A percentile compares a stretch with the other conserved stretches of the same genome.
Evolutionary conservation across 2,888 invertebrate genomes (phyloP).

Genomic region (Catocala fraxini): DNA sequence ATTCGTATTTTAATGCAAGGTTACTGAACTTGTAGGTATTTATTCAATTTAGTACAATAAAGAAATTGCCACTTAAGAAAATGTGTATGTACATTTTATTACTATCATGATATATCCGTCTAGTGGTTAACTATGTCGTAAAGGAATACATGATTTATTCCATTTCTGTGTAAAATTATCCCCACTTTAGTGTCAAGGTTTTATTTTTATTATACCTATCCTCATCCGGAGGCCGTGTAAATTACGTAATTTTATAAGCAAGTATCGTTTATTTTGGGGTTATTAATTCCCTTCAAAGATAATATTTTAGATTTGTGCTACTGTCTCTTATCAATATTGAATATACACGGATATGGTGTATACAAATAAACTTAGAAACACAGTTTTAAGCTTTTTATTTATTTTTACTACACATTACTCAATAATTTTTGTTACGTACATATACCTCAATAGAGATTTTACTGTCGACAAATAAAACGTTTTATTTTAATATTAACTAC

Average conservation of each 20-base stretch:
- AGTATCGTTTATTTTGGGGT: constrained; percentile 1
- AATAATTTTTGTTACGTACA: too few species aligned
- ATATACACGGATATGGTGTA: too few species aligned
- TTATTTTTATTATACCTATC: constrained; percentile 12
- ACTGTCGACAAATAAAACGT: too few species aligned
- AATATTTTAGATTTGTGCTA: constrained; percentile 1
- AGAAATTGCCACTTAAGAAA: constrained; percentile 11
- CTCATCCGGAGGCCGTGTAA: constrained; percentile 1
- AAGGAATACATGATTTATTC: constrained; percentile 26
- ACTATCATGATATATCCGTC: constrained; percentile 14
- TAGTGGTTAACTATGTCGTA: constrained; percentile 13
- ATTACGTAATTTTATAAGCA: background rate
- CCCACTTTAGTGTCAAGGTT: constrained; percentile 20
- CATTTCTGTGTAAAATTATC: constrained; percentile 23
- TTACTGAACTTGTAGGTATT: constrained; percentile 17
- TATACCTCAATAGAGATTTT: too few species aligned
- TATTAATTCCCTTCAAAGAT: background rate
- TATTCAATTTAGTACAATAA: constrained; percentile 7
- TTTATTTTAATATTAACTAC: too few species aligned
- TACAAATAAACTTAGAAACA: too few species aligned
- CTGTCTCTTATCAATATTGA: too few species aligned
- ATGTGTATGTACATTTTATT: constrained; percentile 13
- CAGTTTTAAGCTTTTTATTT: too few species aligned
- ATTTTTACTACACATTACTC: too few species aligned
- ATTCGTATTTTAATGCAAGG: constrained; percentile 4